These are phyloP conservation scores for Hylaea fasciaria DNA, from an alignment of 2,888 invertebrate genomes.

Conservation along the genomic window DNA sequence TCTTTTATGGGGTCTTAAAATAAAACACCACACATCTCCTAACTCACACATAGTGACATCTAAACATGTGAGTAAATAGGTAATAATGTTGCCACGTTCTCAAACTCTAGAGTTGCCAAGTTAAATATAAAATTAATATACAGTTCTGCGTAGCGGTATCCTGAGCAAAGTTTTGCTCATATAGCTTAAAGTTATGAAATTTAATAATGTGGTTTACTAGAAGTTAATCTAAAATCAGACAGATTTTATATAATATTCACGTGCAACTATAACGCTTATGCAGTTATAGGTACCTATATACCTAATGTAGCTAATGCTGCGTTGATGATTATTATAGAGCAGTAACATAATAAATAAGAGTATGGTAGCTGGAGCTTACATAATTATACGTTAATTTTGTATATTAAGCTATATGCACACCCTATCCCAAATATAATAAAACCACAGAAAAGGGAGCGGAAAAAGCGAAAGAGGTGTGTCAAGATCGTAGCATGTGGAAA, in stretches of 20 bases:
- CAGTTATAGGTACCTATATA: too few relatives aligned
- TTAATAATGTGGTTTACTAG: slow-evolving; percentile 19
- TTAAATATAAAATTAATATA: slow-evolving; percentile 28
- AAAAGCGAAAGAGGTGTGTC: too few relatives aligned
- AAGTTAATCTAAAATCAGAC: slow-evolving; percentile 17
- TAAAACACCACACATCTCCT: background rate
- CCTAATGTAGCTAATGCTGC: too few relatives aligned
- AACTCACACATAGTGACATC: background rate
- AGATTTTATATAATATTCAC: background rate
- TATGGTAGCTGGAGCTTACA: too few relatives aligned
- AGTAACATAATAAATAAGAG: too few relatives aligned
- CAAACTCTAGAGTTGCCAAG: slow-evolving; percentile 15
- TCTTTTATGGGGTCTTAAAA: too few relatives aligned
- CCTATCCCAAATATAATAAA: too few relatives aligned
- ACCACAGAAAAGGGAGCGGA: too few relatives aligned
- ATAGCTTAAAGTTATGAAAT: slow-evolving; percentile 19
- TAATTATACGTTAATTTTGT: too few relatives aligned
- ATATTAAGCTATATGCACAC: too few relatives aligned
- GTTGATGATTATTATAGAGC: too few relatives aligned
- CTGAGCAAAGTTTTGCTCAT: slow-evolving; percentile 16
- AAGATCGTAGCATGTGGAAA: too few relatives aligned
- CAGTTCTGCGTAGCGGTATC: slow-evolving; percentile 7
- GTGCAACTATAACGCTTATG: background rate
- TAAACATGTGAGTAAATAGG: slow-evolving; percentile 2
- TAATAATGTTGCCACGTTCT: slow-evolving; percentile 14